Percentiles rank a stretch among this genome's conserved stretches.
phyloP scores from a whole-genome alignment of 2,888 invertebrate genomes.

The Agrotis clavis region DNA sequence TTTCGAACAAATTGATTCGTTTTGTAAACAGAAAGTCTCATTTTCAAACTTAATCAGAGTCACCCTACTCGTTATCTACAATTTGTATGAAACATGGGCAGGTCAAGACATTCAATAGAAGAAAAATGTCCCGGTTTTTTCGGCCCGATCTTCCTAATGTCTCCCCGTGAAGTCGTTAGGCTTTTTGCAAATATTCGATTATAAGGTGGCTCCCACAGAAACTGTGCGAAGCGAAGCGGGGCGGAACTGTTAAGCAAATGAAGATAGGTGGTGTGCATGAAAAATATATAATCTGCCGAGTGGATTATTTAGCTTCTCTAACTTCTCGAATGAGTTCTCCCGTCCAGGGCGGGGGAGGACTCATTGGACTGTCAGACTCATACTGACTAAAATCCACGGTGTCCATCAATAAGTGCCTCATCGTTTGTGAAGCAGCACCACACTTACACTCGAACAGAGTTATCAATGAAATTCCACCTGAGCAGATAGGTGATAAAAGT shows the following conservation, averaged over 20 bases:
- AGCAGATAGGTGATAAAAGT: no score
- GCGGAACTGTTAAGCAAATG: background rate
- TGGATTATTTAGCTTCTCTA: no score
- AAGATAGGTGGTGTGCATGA: background rate
- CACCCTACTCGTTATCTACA: slow-evolving; percentile 68
- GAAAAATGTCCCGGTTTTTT: slow-evolving; percentile 69
- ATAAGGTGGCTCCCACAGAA: background rate
- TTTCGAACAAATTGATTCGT: no score
- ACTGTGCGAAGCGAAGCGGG: background rate
- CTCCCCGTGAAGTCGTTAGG: slow-evolving; percentile 64
- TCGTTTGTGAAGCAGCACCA: no score
- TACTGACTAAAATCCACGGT: no score
- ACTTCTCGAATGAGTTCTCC: background rate
- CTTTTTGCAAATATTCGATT: slow-evolving; percentile 63
- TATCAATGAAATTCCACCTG: no score
- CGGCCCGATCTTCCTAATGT: slow-evolving; percentile 73
- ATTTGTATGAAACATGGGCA: slow-evolving; percentile 71
- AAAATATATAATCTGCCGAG: background rate
- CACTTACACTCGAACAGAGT: no score
- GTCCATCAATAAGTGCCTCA: no score
- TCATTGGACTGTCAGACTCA: no score
- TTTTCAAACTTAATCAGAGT: slow-evolving; percentile 11
- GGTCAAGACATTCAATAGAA: slow-evolving; percentile 75
- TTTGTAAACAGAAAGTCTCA: slow-evolving; percentile 1
- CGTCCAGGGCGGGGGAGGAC: no score